Percentiles rank a stretch among this genome's conserved stretches.
Conservation (phyloP, 2,113 vertebrate genomes). For the Columbina picui region DNA sequence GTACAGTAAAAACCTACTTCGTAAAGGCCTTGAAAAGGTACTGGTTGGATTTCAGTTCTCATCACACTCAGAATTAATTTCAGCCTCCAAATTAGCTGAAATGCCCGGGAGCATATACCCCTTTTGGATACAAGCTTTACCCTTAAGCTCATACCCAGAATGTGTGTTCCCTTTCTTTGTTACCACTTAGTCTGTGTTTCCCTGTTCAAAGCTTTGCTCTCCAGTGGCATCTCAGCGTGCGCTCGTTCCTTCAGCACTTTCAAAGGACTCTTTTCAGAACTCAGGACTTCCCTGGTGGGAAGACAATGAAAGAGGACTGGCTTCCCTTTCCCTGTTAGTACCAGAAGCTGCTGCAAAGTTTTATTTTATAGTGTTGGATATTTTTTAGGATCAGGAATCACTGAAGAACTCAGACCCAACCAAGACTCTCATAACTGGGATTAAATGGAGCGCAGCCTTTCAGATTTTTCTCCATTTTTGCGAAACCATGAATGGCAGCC, state of each 20-base stretch:
- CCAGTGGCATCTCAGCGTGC: neutral
- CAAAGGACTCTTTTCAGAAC: neutral
- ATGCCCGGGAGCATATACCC: neutral
- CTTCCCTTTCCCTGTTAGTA: neutral
- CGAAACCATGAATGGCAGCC: neutral
- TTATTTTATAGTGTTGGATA: neutral
- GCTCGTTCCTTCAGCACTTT: neutral
- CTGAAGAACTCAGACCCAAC: neutral
- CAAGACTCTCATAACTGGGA: neutral
- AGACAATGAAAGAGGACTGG: neutral
- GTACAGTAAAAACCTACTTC: neutral
- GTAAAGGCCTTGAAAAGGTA: neutral
- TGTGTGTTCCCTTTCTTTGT: neutral
- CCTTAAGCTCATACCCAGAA: neutral
- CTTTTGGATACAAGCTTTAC: neutral
- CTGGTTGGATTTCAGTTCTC: neutral
- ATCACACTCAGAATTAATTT: neutral
- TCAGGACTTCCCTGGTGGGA: neutral
- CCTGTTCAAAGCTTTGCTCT: neutral
- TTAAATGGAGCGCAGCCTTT: neutral
- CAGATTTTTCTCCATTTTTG: neutral
- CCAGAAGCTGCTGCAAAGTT: neutral
- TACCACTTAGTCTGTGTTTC: fast-evolving
- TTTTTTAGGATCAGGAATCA: neutral
- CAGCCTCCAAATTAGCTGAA: neutral